These are phyloP conservation scores for Bombus sylvicola DNA, from an alignment of 1,140 invertebrate species.

Conservation along the genomic window DNA sequence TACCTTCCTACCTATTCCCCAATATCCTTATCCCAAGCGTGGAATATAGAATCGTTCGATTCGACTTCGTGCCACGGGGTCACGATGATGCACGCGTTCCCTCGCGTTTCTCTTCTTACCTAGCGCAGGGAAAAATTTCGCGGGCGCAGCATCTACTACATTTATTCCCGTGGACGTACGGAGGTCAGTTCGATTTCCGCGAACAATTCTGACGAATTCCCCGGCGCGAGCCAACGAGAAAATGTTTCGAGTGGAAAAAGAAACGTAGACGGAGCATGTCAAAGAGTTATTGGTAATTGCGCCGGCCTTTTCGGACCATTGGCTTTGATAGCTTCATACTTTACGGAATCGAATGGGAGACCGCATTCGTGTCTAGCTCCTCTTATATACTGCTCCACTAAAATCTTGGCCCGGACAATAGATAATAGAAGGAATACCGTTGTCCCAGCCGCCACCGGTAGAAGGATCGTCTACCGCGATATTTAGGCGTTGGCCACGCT, in stretches of 20 bases:
- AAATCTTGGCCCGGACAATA: slow-evolving; percentile 77
- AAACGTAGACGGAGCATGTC: slow-evolving; percentile 71
- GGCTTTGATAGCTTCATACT: slow-evolving; percentile 82
- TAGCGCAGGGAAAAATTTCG: not conserved
- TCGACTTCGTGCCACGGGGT: not conserved
- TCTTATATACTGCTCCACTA: slow-evolving; percentile 74
- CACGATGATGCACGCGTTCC: not conserved
- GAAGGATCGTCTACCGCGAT: slow-evolving; percentile 56
- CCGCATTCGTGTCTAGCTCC: slow-evolving; percentile 70
- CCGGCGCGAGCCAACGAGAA: slow-evolving; percentile 14
- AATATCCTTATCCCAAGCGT: too few relatives aligned
- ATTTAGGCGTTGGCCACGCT: slow-evolving; percentile 51
- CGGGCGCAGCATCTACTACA: slow-evolving; percentile 8
- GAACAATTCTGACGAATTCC: slow-evolving; percentile 45
- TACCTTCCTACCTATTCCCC: not conserved
- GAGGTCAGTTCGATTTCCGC: slow-evolving; percentile 46
- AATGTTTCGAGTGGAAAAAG: slow-evolving; percentile 68
- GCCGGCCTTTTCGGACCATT: slow-evolving; percentile 78
- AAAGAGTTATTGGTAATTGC: slow-evolving; percentile 82
- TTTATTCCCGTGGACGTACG: not conserved
- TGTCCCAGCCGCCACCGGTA: slow-evolving; percentile 11
- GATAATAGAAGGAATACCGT: slow-evolving; percentile 74
- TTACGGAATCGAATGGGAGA: slow-evolving; percentile 79
- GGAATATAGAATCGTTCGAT: not conserved
- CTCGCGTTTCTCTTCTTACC: not conserved